Evolutionary conservation across 2,888 invertebrate genomes (phyloP).

Genomic region (Polydrusus pterygomalis): DNA sequence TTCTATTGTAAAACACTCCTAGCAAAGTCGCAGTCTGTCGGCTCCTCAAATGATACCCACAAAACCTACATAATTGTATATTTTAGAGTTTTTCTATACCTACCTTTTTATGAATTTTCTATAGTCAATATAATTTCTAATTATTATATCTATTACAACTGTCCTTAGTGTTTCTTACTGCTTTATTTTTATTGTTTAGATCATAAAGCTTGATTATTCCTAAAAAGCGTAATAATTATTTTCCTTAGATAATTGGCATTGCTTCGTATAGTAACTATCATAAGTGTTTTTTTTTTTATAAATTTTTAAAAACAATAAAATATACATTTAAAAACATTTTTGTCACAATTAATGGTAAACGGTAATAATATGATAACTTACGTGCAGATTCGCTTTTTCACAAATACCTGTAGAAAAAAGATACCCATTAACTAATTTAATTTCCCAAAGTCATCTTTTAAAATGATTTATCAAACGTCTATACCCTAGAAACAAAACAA

Average conservation of each 20-base stretch:
- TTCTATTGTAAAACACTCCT: too few species aligned
- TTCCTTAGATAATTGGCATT: neutral
- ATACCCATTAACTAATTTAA: too few species aligned
- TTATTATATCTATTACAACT: too few species aligned
- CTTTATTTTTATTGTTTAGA: neutral
- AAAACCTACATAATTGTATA: too few species aligned
- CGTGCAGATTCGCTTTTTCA: too few species aligned
- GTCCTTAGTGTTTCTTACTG: conserved; percentile 8
- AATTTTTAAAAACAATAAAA: neutral
- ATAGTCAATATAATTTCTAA: too few species aligned
- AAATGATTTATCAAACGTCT: too few species aligned
- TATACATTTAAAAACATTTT: neutral
- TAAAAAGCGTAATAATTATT: neutral
- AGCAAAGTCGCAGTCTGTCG: too few species aligned
- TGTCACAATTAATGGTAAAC: neutral
- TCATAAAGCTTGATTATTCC: neutral
- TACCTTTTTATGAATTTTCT: neutral
- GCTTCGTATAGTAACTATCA: neutral
- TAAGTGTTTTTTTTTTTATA: neutral
- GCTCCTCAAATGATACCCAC: too few species aligned
- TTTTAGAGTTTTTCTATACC: neutral
- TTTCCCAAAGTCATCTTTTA: too few species aligned
- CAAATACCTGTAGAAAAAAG: too few species aligned
- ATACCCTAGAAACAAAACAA: too few species aligned
- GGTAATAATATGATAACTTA: neutral